Percentiles rank a stretch among this genome's conserved stretches.
Evolutionary conservation across 2,797 vertebrate species (phyloP).

Genomic region (Rachycentron canadum): DNA sequence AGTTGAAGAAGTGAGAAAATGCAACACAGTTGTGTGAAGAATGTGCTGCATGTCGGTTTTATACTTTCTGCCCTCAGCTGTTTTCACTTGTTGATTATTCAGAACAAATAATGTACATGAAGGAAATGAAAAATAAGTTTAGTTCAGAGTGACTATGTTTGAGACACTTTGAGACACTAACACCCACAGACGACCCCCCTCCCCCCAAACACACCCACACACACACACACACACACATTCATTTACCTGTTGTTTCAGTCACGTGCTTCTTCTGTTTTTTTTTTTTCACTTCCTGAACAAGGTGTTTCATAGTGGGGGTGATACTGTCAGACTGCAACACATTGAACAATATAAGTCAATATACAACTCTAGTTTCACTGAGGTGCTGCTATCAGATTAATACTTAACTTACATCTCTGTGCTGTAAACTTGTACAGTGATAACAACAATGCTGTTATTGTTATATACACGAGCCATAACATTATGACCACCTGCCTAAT

Average conservation of each 20-base stretch:
- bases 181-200: no score
- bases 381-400: neutral
- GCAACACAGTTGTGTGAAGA: constrained; percentile 35
- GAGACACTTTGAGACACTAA: neutral
- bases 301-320: constrained; percentile 28
- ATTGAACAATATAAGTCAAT: neutral
- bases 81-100: constrained; percentile 1
- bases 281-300: constrained; percentile 75
- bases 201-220: neutral
- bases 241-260: constrained; percentile 47
- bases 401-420: neutral
- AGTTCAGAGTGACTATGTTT: neutral
- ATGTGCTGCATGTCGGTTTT: constrained; percentile 31
- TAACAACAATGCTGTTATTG: neutral
- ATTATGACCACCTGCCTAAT: no score
- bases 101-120: neutral
- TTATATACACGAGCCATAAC: no score
- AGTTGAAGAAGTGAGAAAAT: constrained; percentile 77
- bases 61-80: neutral
- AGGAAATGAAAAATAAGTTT: neutral
- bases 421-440: neutral
- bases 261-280: constrained; percentile 65
- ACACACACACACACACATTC: neutral
- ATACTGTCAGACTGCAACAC: neutral
- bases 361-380: neutral